Evolutionary conservation across 2,797 vertebrate species (phyloP).

Genomic region (Pempheris klunzingeri): DNA sequence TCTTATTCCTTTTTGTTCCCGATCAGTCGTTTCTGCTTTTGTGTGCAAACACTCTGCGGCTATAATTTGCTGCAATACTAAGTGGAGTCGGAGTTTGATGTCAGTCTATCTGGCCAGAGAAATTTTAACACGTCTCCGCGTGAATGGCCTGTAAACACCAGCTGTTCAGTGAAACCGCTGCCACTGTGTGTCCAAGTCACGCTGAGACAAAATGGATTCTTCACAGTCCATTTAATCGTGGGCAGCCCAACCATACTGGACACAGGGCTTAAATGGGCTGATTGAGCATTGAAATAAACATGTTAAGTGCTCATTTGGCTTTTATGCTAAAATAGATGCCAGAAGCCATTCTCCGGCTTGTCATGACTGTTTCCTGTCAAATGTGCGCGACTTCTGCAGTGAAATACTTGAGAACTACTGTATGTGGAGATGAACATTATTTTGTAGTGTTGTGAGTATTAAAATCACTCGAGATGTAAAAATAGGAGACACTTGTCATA

Average conservation of each 20-base stretch:
- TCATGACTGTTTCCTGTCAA: constrained; percentile 22
- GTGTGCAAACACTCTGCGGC: too few species aligned
- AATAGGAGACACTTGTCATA: not conserved
- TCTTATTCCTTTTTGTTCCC: constrained; percentile 14
- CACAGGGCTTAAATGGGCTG: constrained; percentile 51
- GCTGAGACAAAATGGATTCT: constrained; percentile 70
- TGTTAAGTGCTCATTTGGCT: constrained; percentile 68
- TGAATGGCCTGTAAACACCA: constrained; percentile 73
- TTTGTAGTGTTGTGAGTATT: constrained; percentile 10
- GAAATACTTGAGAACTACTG: constrained; percentile 13
- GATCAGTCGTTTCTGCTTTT: constrained; percentile 33
- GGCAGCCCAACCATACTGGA: constrained; percentile 51
- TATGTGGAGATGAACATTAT: constrained; percentile 8
- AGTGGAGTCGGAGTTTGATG: constrained; percentile 40
- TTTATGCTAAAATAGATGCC: constrained; percentile 26
- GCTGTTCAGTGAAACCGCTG: constrained; percentile 71
- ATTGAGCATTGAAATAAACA: constrained; percentile 67
- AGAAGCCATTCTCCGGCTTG: constrained; percentile 31
- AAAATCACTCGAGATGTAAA: constrained; percentile 1
- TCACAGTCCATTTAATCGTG: constrained; percentile 65
- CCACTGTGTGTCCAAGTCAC: constrained; percentile 62
- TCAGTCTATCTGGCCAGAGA: constrained; percentile 59
- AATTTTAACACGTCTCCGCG: constrained; percentile 65
- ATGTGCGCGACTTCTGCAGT: constrained; percentile 26
- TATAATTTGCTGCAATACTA: constrained; percentile 40